These are phyloP conservation scores for Pocillopora grandis DNA, from an alignment of 92 coral and sea anemone species.

Conservation along the genomic window DNA sequence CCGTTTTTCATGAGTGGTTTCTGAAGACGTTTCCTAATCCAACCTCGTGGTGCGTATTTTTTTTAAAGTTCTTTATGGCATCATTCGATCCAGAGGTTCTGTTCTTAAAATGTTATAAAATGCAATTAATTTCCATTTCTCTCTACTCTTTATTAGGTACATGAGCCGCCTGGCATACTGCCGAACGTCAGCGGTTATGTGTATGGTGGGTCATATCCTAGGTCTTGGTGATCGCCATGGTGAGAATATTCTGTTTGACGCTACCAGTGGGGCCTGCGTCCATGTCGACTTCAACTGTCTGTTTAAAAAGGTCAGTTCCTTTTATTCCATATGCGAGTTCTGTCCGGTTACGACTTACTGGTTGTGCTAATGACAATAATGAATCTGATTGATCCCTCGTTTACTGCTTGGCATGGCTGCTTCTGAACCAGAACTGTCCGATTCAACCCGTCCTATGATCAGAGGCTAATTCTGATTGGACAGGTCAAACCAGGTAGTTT, in stretches of 20 bases:
- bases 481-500: too few species aligned
- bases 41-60: constrained; percentile 82
- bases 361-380: too few species aligned
- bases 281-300: constrained; percentile 98
- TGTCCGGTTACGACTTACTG: too few species aligned
- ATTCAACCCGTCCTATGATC: too few species aligned
- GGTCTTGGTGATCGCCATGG: constrained; percentile 99
- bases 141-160: constrained; percentile 59
- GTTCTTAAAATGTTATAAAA: neutral
- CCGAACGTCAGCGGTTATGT: constrained; percentile 97
- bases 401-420: too few species aligned
- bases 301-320: constrained; percentile 75
- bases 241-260: constrained; percentile 93
- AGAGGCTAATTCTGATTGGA: too few species aligned
- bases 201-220: constrained; percentile 97
- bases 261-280: constrained; percentile 93
- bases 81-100: neutral
- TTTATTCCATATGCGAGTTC: too few species aligned
- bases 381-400: too few species aligned
- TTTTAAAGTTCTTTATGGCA: too few species aligned
- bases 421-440: too few species aligned
- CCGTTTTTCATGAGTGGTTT: constrained; percentile 97
- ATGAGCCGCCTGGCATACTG: constrained; percentile 96
- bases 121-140: too few species aligned
- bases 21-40: constrained; percentile 92